A percentile compares a stretch with the other conserved stretches of the same genome.
phyloP scores from a whole-genome alignment of 2,797 vertebrate genomes.

The Catamblyrhynchus diadema region DNA sequence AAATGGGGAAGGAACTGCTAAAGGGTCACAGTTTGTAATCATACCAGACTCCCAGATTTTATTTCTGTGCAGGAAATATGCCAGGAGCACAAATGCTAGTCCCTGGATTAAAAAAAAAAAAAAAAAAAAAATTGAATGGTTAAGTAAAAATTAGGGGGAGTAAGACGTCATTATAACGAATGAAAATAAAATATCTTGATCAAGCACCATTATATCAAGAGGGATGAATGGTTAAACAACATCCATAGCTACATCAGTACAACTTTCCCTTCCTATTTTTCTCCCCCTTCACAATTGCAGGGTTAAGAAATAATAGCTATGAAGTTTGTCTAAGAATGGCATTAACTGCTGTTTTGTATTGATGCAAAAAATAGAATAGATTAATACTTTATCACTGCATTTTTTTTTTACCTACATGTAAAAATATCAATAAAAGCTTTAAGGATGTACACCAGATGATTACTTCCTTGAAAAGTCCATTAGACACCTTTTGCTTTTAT shows the following conservation, averaged over 20 bases:
- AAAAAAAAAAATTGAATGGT: background rate
- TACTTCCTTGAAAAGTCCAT: constrained; percentile 8
- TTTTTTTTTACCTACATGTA: background rate
- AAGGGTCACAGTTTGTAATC: background rate
- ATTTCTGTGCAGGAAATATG: constrained; percentile 3
- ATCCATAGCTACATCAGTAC: background rate
- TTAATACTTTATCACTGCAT: background rate
- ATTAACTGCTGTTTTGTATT: background rate
- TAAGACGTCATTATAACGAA: background rate
- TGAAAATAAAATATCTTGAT: constrained; percentile 37
- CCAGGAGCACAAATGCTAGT: background rate
- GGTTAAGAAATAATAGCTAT: background rate
- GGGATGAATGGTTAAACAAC: background rate
- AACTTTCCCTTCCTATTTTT: background rate
- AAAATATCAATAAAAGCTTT: constrained; percentile 29
- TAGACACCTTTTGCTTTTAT: background rate
- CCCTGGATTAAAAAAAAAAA: background rate
- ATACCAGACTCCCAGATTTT: background rate
- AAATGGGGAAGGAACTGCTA: background rate
- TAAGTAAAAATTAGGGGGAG: background rate
- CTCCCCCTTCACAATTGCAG: background rate
- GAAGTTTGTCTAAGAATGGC: background rate
- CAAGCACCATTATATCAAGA: background rate
- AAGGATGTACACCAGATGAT: background rate
- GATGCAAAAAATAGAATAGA: background rate